Evolutionary conservation across 2,888 invertebrate genomes (phyloP), one percentile per base, ranked within the genome.

Genomic region (Molorchus minor): DNA sequence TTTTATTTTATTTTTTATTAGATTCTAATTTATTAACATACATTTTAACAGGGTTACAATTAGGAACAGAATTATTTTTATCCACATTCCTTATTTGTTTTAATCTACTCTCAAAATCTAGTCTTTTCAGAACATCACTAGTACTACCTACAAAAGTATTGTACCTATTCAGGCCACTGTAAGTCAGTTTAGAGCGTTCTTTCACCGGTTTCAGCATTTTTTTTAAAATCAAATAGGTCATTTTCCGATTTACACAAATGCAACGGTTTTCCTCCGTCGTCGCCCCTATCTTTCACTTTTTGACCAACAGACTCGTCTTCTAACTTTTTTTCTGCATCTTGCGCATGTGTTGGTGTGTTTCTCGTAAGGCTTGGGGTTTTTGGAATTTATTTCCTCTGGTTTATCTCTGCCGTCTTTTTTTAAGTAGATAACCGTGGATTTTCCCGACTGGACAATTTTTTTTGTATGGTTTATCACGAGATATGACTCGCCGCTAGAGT

Each of bases 1-100:
- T 33, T 38, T 38, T 33, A n/a, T 43, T 60, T 62, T 54, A 55
- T 60, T 56, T 59, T 33, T 66, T 67, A 60, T 66, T 65, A 43
- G 55, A 47, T 52, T 75, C 74, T 49, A 74, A 61, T 62, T 73
- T 72, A 62, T 70, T 65, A 20, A 76, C 67, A 56, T 71, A 72
- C 47, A 65, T 71, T 61, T 71, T 73, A 20, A 76, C 75, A 5
- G 75, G 71, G 7, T 71, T 66, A 59, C 69, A 69, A 56, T 62
- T 67, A 15, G 71, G 70, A 35, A 62, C 61, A 3, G 40, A 59
- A 30, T 56, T 68, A 40, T 54, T 54, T 21, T 58, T 3, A n/a
- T n/a, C 33, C 5, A 3, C 33, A 7, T n/a, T n/a, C 33, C 33
- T n/a, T n/a, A n/a, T n/a, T n/a, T n/a, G 38, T 33, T 49, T 54